Evolutionary conservation across 2,888 invertebrate genomes (phyloP).

Genomic region (Aphelenchoides bicaudatus): DNA sequence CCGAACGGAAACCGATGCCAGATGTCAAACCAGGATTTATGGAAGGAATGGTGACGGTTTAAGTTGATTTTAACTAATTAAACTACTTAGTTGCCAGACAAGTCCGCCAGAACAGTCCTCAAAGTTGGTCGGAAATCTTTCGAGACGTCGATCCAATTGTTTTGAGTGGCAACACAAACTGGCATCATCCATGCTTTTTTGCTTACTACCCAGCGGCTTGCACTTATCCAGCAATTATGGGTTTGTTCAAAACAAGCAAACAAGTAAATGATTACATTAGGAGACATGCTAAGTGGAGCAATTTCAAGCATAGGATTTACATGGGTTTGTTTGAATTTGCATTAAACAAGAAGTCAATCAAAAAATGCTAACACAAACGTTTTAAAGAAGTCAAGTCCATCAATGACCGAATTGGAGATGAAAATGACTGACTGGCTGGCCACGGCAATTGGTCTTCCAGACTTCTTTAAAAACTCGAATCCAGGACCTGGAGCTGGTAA

Average conservation of each 20-base stretch:
- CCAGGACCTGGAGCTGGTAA: slow-evolving; percentile 58
- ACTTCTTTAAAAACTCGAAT: slow-evolving; percentile 48
- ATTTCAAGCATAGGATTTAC: slow-evolving; percentile 58
- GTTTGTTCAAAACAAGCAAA: no score
- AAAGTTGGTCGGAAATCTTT: slow-evolving; percentile 84
- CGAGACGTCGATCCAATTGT: slow-evolving; percentile 66
- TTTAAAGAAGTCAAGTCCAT: slow-evolving; percentile 62
- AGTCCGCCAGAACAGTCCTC: slow-evolving; percentile 78
- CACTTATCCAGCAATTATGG: slow-evolving; percentile 58
- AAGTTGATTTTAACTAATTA: no score
- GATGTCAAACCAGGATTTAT: slow-evolving; percentile 87
- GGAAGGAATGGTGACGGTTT: slow-evolving; percentile 66
- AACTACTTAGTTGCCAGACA: slow-evolving; percentile 69
- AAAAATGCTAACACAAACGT: slow-evolving; percentile 9
- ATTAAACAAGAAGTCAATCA: no score
- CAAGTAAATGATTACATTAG: no score
- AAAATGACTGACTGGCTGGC: slow-evolving; percentile 64
- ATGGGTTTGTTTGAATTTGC: no score
- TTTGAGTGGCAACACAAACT: slow-evolving; percentile 49
- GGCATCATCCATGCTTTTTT: slow-evolving; percentile 61
- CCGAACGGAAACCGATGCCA: slow-evolving; percentile 77
- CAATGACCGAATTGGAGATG: slow-evolving; percentile 65
- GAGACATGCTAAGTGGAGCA: slow-evolving; percentile 58
- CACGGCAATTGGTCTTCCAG: slow-evolving; percentile 61
- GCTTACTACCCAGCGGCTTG: slow-evolving; percentile 59